Evolutionary conservation across 2,888 invertebrate genomes (phyloP), one percentile per base, ranked within the genome.

Genomic region (Dryomyza anilis): DNA sequence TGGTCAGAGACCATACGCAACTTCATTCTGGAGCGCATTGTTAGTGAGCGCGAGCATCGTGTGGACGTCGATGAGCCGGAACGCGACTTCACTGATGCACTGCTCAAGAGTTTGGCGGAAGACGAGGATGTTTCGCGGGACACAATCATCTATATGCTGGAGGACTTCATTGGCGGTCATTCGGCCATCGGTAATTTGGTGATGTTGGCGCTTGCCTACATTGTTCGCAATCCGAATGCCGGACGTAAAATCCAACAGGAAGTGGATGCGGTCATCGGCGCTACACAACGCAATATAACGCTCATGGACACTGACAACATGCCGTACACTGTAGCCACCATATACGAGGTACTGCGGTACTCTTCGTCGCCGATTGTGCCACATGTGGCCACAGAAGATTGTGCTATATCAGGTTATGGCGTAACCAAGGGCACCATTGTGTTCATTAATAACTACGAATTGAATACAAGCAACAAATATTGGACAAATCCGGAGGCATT

Each of bases 361-460:
- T 88, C 92, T 0, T 93, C 94, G 0, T 95, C 95, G 0, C 95
- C 95, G 0, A 95, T 95, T 65, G 95, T 95, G 0, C 95, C 95
- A 0, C 95, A 95, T 76, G 94, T 94, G 0, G 93, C 95, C 0
- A 92, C 91, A 1, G 88, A 89, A 72, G 89, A 92, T 74, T 89
- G 91, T 0, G 85, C 86, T 1, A 88, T 95, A 5, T 87, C 88
- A 46, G 93, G 91, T 0, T 91, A 87, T 74, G 86, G 87, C 0
- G 87, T 95, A 0, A 87, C 89, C 56, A 91, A 91, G 75, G 94
- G 91, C 0, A 93, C 94, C 0, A 86, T 94, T 60, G 87, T 95
- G 0, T 91, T 95, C 76, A 88, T 95, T 25, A 95, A 95, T 76
- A 95, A 94, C 76, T 93, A 91, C 78, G 89, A 90, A 69, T 78